Conservation (phyloP, 2,888 invertebrate species). For the Dorcus hopei region DNA sequence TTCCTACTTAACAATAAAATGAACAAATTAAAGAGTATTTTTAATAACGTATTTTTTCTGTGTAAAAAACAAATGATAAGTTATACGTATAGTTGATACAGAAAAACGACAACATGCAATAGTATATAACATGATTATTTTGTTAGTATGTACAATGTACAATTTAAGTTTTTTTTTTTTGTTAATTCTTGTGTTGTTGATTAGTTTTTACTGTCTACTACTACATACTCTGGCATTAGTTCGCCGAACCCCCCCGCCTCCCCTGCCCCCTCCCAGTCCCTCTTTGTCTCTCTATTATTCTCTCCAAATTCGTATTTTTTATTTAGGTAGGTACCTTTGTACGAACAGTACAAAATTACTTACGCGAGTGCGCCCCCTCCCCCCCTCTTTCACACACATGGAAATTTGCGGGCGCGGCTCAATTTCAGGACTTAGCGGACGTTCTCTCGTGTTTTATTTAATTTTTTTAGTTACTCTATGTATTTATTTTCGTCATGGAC, state of each 20-base stretch:
- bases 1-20: slow-evolving; percentile 15
- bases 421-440: background rate
- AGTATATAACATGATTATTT: slow-evolving; percentile 19
- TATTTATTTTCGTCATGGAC: background rate
- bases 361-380: background rate
- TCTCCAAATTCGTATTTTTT: slow-evolving; percentile 3
- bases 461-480: background rate
- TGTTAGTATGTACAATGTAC: slow-evolving; percentile 48
- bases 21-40: slow-evolving; percentile 12
- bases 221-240: too few species aligned
- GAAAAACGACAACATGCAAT: slow-evolving; percentile 16
- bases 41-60: slow-evolving; percentile 18
- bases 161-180: slow-evolving; percentile 33
- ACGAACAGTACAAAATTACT: slow-evolving; percentile 11
- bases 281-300: slow-evolving; percentile 22
- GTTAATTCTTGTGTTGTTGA: slow-evolving; percentile 35
- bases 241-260: too few species aligned
- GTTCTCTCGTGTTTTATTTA: slow-evolving; percentile 2
- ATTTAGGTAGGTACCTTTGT: slow-evolving; percentile 38
- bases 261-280: too few species aligned
- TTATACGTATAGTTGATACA: slow-evolving; percentile 12
- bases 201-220: slow-evolving; percentile 32
- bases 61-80: slow-evolving; percentile 9
- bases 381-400: background rate
- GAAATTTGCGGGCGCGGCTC: too few species aligned